phyloP scores from a whole-genome alignment of 1,140 invertebrate species.

The Lucilia cuprina region DNA sequence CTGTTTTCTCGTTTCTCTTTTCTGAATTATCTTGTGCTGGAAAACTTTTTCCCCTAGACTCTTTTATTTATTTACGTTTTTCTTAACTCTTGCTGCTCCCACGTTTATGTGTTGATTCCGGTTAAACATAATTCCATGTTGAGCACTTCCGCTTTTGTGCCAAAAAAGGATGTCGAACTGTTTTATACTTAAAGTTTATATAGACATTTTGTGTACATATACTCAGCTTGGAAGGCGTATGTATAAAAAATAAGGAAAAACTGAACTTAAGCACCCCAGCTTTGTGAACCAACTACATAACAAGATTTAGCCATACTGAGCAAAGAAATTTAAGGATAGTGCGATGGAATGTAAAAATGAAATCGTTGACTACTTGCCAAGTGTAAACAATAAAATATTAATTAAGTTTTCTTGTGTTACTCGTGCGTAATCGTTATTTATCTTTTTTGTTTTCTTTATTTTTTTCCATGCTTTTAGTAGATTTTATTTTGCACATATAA shows the following conservation, averaged over 20 bases:
- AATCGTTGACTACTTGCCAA: not conserved
- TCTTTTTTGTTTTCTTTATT: not conserved
- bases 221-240: not conserved
- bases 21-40: not conserved
- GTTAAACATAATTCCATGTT: conserved; percentile 11
- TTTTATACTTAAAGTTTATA: not conserved
- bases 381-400: conserved; percentile 12
- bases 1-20: not conserved
- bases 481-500: not conserved
- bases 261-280: not conserved
- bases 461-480: not conserved
- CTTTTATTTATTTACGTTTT: not conserved
- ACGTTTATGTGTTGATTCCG: conserved; percentile 10
- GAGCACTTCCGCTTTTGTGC: conserved; percentile 4
- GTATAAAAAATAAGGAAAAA: not conserved
- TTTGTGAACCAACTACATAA: not conserved
- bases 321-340: not conserved
- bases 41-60: not conserved
- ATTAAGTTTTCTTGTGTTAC: conserved; percentile 4
- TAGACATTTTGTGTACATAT: not conserved
- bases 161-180: not conserved
- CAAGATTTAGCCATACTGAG: not conserved
- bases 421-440: not conserved
- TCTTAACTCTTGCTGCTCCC: not conserved
- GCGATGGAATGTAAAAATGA: not conserved